Base-by-base conservation (phyloP, 35 echinoderm and acorn worm species). In the Apostichopus parvimensis region DNA sequence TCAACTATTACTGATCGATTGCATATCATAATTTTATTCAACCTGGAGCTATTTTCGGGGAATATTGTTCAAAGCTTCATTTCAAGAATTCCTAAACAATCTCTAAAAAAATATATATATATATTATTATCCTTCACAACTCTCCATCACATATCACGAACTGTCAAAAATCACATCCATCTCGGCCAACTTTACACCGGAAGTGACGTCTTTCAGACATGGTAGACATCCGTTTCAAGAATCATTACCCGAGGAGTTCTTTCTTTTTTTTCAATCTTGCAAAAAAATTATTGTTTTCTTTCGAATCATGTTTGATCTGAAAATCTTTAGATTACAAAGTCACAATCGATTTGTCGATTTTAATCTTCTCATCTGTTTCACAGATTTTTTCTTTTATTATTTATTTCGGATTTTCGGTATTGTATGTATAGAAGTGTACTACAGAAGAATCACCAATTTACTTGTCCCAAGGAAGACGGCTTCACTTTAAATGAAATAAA, bases 171-270 rank as follows among this genome's bases (percentile, higher is more conserved):
- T 20, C 14, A 7, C 5, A 75, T 75, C 71, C 71, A 75, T 75
- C 71, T 75, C n/a, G 14, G n/a, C n/a, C 71, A 22, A 75, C 71
- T 7, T 75, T 75, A 75, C 71, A 75, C 71, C 71, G 71, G 71
- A 75, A 75, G 71, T 75, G 71, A 75, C 17, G 71, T 75, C 71
- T 75, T 6, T 75, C n/a, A 2, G 15, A 75, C 17, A 75, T 75
- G 71, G 5, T 75, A 14, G 17, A 75, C 17, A 18, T 75, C 21
- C 71, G 17, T 7, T 22, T 75, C 64, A n/a, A 75, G 20, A 75
- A 20, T 18, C 15, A 20, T 24, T 75, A 75, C 71, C 71, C n/a
- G 12, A 18, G 71, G 71, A 75, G 71, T 68, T 68, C 34, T 45
- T 45, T 1, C 1, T 34, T 45, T 45, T 45, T 45, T 45, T 45